Percentiles rank a stretch among this genome's conserved stretches.
Evolutionary conservation across 2,113 vertebrate species (phyloP).

Genomic region (Clarias gariepinus): DNA sequence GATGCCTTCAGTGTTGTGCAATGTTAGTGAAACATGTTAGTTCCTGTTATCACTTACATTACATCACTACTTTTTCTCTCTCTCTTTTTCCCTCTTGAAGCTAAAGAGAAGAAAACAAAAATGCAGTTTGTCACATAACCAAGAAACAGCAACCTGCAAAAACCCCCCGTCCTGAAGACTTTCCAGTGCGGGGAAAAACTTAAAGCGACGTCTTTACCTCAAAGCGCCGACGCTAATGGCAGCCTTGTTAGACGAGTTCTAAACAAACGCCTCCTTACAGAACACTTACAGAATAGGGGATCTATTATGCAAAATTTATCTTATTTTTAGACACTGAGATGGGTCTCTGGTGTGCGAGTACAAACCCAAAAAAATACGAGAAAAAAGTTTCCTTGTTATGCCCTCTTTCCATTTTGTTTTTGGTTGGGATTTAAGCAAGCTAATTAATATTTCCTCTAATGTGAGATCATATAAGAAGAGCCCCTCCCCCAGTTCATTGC

Average conservation of each 20-base stretch:
- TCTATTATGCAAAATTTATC: too few relatives aligned
- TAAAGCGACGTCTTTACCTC: neutral
- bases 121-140: neutral
- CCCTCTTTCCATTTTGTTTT: too few relatives aligned
- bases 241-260: neutral
- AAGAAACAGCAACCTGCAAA: neutral
- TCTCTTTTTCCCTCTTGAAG: neutral
- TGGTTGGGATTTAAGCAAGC: too few relatives aligned
- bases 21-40: neutral
- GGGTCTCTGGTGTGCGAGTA: too few relatives aligned
- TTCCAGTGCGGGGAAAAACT: neutral
- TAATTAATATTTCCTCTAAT: too few relatives aligned
- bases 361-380: too few relatives aligned
- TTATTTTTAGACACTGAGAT: too few relatives aligned
- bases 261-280: neutral
- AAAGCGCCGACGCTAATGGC: neutral
- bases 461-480: too few relatives aligned
- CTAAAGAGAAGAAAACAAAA: neutral
- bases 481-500: too few relatives aligned
- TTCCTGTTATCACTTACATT: conserved; percentile 9
- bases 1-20: neutral
- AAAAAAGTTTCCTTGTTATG: too few relatives aligned
- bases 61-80: neutral
- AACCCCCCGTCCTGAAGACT: conserved; percentile 9
- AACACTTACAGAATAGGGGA: neutral